Base-by-base conservation (phyloP, 2,113 vertebrate species). In the Otus sunia region DNA sequence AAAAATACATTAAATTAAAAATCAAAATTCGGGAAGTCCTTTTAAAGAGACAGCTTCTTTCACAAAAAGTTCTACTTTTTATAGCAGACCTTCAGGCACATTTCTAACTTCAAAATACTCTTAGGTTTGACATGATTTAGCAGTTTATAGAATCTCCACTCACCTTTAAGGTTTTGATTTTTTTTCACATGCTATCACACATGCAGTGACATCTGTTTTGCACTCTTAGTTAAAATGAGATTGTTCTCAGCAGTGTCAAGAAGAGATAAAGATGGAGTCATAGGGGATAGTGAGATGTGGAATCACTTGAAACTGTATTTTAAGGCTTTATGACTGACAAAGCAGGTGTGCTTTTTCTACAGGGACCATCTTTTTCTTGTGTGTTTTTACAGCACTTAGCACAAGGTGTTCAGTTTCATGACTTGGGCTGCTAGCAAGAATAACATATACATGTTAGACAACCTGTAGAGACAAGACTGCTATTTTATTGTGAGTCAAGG, bases 181-280 rank as follows among this genome's bases (percentile, higher is more conserved):
- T 94, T 96, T 86, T 95, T 88, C 69, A 79, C 37, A 6, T 45
- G 52, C 13, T 81, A 39, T 79, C 7, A 37, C 69, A 87, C 94
- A 86, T 82, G 53, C 58, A 17, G 4, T 95, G 89, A 62, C 91
- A 91, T 90, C 73, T 90, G 58, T 90, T 97, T 95, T 91, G 67
- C 92, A 76, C 67, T 88, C 58, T 16, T 87, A 74, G 75, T 77
- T 66, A 91, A 91, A 94, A 93, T 88, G 64, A 90, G 45, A 86
- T 86, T 94, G 68, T 92, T 97, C 82, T 95, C 76, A 80, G 60
- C 75, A 77, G 56, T 84, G 85, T 80, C 88, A 93, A 90, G 59
- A 88, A 50, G 73, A 82, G 81, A 64, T 67, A 79, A 92, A 96
- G 63, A 67, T 10, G 4, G 72, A 86, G 64, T 89, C 88, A 41